phyloP scores from a whole-genome alignment of 1,140 invertebrate genomes.

The Solen grandis region DNA sequence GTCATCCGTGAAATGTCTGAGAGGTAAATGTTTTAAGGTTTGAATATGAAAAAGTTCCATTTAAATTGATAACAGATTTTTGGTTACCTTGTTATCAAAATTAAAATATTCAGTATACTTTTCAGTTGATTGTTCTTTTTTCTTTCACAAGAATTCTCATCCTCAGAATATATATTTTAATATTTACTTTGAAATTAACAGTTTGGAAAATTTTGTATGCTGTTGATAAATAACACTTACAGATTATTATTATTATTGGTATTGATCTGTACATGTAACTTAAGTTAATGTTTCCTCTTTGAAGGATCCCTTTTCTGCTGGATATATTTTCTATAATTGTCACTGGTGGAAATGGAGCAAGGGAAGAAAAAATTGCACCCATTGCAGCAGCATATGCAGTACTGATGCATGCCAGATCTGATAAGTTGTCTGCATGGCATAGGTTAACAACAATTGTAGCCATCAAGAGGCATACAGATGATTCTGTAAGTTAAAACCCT shows the following conservation, averaged over 20 bases:
- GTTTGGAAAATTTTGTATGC: conserved; percentile 12
- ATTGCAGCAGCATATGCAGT: neutral
- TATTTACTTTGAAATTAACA: neutral
- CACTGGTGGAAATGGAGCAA: conserved; percentile 1
- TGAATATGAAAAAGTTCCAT: conserved; percentile 1
- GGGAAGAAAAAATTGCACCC: conserved; percentile 2
- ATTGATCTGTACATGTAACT: neutral
- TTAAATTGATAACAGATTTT: conserved; percentile 2
- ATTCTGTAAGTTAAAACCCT: conserved; percentile 10
- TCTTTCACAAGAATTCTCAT: neutral
- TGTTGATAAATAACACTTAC: conserved; percentile 6
- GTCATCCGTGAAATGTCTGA: conserved; percentile 6
- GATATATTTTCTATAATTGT: conserved; percentile 8
- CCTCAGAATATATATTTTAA: neutral
- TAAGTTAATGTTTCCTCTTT: conserved; percentile 11
- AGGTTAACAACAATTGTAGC: conserved; percentile 20
- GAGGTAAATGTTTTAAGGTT: conserved; percentile 14
- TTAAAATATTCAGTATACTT: neutral
- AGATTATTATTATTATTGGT: neutral
- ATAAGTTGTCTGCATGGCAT: conserved; percentile 18
- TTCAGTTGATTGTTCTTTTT: neutral
- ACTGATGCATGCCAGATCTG: conserved; percentile 14
- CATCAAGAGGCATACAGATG: conserved; percentile 13
- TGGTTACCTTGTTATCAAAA: conserved; percentile 7
- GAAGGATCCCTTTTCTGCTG: conserved; percentile 6